Evolutionary conservation across 2,797 vertebrate genomes (phyloP), one percentile per base, ranked within the genome.

Genomic region (Alfaro cultratus): DNA sequence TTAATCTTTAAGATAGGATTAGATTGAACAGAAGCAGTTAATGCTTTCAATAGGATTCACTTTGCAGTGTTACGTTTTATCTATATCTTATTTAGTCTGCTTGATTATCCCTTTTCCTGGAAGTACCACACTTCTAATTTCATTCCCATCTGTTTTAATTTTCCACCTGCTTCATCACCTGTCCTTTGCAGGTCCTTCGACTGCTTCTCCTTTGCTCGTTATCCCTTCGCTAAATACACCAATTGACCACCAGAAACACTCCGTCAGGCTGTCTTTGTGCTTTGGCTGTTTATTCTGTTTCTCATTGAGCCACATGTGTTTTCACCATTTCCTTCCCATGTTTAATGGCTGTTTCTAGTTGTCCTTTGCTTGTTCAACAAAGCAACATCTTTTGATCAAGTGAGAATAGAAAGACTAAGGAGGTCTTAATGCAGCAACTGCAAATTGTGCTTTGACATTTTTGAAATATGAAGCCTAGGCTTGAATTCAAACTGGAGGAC

Each of bases 91-190:
- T 64, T 68, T 68, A 51, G 45, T 11, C 23, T 29, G 23, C 46
- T 67, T 49, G 34, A 77, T 68, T 77, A 77, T 77, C 13, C 12
- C 6, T 68, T 49, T 68, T 36, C 31, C 62, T 39, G 62, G 41
- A 39, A 51, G 12, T 39, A 29, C 26, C 62, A 51, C 45, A 39
- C 31, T 67, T 68, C 23, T 68, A 51, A 77, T 77, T 77, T 68
- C 46, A 29, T 68, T 39, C 46, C 75, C 75, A 68, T 77, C 75
- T 77, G 74, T 34, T 75, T 55, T 10, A 26, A 68, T 39, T 68
- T 77, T 51, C 45, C 45, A 49, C 60, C 62, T 77, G 62, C 57
- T 77, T 64, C 31, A 68, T 77, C 45, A 68, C 31, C 75, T 49
- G 60, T 67, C 75, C 75, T 76, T 76, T 34, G 31, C 7, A 47